Conservation (phyloP, 2,888 invertebrate genomes). For the Tetheella fluctuosa region DNA sequence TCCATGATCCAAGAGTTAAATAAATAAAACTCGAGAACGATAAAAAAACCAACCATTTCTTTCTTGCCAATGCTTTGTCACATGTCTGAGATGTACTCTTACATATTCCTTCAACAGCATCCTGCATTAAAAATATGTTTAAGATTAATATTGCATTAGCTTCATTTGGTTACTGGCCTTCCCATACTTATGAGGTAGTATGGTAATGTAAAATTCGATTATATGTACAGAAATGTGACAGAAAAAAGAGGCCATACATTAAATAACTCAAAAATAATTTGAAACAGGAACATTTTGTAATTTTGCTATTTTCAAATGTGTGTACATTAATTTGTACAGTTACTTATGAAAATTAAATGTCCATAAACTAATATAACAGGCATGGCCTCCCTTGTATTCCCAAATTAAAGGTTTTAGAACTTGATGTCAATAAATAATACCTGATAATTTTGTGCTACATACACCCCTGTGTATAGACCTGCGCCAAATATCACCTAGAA, state of each 20-base stretch:
- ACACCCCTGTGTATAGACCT: slow-evolving; percentile 90
- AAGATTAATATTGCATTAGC: slow-evolving; percentile 56
- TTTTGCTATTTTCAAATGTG: background rate
- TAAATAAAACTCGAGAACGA: slow-evolving; percentile 25
- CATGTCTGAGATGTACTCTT: slow-evolving; percentile 54
- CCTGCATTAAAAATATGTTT: slow-evolving; percentile 82
- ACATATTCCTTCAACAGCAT: slow-evolving; percentile 58
- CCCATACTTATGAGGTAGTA: background rate
- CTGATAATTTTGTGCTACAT: slow-evolving; percentile 90
- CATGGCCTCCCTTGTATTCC: slow-evolving; percentile 54
- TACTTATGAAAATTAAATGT: slow-evolving; percentile 10
- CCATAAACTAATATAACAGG: slow-evolving; percentile 14
- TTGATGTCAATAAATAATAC: slow-evolving; percentile 59
- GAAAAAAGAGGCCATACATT: slow-evolving; percentile 41
- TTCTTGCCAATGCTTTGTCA: slow-evolving; percentile 59
- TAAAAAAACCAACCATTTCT: slow-evolving; percentile 69
- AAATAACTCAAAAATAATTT: slow-evolving; percentile 14
- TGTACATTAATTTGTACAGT: background rate
- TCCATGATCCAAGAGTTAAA: slow-evolving; percentile 63
- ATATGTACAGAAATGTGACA: slow-evolving; percentile 27
- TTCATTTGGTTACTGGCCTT: background rate
- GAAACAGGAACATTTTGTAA: slow-evolving; percentile 32
- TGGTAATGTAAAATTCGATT: background rate
- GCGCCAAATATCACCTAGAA: slow-evolving; percentile 87
- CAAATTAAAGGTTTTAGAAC: slow-evolving; percentile 17